phyloP scores from a whole-genome alignment of 2,888 invertebrate genomes.

The Teinopalpus imperialis region DNA sequence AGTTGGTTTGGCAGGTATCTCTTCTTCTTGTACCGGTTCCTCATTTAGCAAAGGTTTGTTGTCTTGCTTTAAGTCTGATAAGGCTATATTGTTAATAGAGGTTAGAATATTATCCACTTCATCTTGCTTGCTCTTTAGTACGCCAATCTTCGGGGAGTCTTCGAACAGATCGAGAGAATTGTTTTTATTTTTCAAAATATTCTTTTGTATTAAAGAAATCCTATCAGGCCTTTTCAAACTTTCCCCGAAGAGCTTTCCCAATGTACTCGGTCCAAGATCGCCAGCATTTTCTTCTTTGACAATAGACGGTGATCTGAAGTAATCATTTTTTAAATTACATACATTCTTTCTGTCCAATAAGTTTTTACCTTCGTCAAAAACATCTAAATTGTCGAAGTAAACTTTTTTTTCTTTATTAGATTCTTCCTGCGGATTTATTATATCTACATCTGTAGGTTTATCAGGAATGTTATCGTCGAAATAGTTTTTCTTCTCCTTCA shows the following conservation, averaged over 20 bases:
- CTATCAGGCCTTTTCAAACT: constrained; percentile 44
- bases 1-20: not conserved
- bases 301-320: constrained; percentile 58
- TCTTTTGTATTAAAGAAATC: constrained; percentile 39
- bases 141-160: constrained; percentile 42
- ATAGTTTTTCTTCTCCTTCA: constrained; percentile 48
- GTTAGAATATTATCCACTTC: constrained; percentile 37
- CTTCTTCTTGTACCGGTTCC: constrained; percentile 10
- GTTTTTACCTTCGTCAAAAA: constrained; percentile 3
- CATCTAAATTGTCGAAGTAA: constrained; percentile 51
- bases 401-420: constrained; percentile 24
- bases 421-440: too few relatives aligned
- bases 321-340: constrained; percentile 34
- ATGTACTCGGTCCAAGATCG: constrained; percentile 51
- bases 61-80: constrained; percentile 38
- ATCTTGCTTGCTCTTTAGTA: constrained; percentile 27
- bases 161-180: constrained; percentile 63
- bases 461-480: constrained; percentile 43
- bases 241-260: constrained; percentile 61
- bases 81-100: constrained; percentile 43
- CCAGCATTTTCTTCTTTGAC: constrained; percentile 49
- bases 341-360: constrained; percentile 10
- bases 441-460: constrained; percentile 13
- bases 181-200: constrained; percentile 42
- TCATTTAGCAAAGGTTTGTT: constrained; percentile 24